Base-by-base conservation (phyloP, 53 echinoderm and acorn worm genomes). In the Luidia sarsii region DNA sequence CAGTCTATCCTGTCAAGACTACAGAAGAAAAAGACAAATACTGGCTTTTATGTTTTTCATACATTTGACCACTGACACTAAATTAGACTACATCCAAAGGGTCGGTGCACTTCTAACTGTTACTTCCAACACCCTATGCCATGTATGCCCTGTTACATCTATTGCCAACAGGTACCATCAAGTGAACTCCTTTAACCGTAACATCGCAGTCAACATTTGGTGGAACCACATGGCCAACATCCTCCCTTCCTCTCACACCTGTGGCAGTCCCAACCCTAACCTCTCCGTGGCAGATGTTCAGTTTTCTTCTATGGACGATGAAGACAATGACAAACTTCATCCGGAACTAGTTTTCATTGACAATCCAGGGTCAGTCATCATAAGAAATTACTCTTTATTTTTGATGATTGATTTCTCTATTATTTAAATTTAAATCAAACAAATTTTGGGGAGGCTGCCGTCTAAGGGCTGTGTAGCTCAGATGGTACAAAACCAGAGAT, bases 161-260 rank as follows among this genome's bases (percentile, higher is more conserved):
- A n/a, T n/a, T n/a, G n/a, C n/a, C n/a, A 21, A 18, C 25, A 95
- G 95, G 95, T 65, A 90, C 23, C 95, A 95, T 51, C 95, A 95
- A 49, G 95, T 95, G 60, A 90, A 92, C 57, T 95, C 95, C 3
- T 41, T 88, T 23, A 66, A 79, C 7, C 81, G 95, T 28, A 95
- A 90, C 55, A 73, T 95, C 7, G 93, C 95, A 9, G 93, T 95
- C 9, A 95, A 95, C 52, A 68, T 95, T 10, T 95, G 95, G 95
- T 95, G 86, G 85, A 77, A 86, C 21, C 95, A 95, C 69, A 70
- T 57, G 14, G 87, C 87, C 21, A 89, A 89, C 36, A 84, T 86
- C 1, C 49, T 73, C 10, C 95, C 92, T 3, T 83, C 73, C 10
- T 67, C 65, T 31, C 73, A 65, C 36, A 73, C 83, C 7, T 94